Conservation (phyloP, 1,140 invertebrate genomes). For the Phocides pigmalion region DNA sequence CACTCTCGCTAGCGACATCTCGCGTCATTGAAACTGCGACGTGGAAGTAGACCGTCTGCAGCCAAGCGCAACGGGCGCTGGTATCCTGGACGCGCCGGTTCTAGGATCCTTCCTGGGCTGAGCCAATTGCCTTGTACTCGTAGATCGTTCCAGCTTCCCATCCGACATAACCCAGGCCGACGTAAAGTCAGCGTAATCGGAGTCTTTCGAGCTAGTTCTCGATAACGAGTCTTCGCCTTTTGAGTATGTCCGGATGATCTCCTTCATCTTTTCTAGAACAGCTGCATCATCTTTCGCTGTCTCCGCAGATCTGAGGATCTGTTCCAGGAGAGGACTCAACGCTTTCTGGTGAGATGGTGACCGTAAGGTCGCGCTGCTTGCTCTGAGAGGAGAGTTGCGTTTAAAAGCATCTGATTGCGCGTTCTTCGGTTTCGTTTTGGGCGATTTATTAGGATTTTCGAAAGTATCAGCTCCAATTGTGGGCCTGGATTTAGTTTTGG, state of each 20-base stretch:
- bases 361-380: slow-evolving; percentile 85
- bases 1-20: slow-evolving; percentile 38
- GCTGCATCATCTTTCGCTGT: slow-evolving; percentile 88
- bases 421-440: slow-evolving; percentile 67
- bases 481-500: slow-evolving; percentile 82
- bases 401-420: slow-evolving; percentile 81
- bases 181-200: slow-evolving; percentile 87
- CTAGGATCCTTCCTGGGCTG: slow-evolving; percentile 84
- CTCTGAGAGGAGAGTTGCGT: slow-evolving; percentile 85
- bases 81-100: slow-evolving; percentile 47
- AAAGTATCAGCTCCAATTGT: slow-evolving; percentile 88
- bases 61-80: slow-evolving; percentile 83
- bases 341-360: slow-evolving; percentile 85
- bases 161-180: slow-evolving; percentile 90
- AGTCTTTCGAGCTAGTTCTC: slow-evolving; percentile 83
- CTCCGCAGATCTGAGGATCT: slow-evolving; percentile 88
- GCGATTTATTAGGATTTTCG: slow-evolving; percentile 83
- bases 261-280: slow-evolving; percentile 89
- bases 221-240: slow-evolving; percentile 77
- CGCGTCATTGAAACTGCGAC: slow-evolving; percentile 73
- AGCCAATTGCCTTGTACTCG: slow-evolving; percentile 77
- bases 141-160: slow-evolving; percentile 85
- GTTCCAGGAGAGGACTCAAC: slow-evolving; percentile 87
- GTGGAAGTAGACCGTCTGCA: slow-evolving; percentile 78
- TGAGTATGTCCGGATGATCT: slow-evolving; percentile 87